These are phyloP conservation scores for Thalassophryne amazonica DNA, from an alignment of 2,797 vertebrate species.

Conservation along the genomic window DNA sequence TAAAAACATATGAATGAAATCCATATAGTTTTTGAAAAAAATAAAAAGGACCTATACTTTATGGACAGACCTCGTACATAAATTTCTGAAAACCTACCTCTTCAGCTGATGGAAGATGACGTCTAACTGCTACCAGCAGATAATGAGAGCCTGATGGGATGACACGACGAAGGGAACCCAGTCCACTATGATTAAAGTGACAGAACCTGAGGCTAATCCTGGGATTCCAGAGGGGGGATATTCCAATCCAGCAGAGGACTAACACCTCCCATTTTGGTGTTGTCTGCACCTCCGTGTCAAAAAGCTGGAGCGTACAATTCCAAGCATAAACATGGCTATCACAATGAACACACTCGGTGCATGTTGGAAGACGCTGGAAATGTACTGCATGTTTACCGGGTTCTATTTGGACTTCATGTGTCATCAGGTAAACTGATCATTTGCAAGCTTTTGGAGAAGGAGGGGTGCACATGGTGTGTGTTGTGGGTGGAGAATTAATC, in stretches of 20 bases:
- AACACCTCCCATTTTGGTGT: conserved; percentile 45
- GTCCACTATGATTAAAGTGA: conserved; percentile 33
- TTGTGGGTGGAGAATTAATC: conserved; percentile 51
- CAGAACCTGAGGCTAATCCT: conserved; percentile 58
- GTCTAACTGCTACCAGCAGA: conserved; percentile 21
- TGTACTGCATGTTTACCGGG: neutral
- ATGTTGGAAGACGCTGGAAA: neutral
- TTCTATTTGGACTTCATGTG: conserved; percentile 8
- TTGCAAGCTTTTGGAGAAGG: conserved; percentile 44
- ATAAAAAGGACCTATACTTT: too few species aligned
- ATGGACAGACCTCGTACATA: too few species aligned
- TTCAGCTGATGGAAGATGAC: conserved; percentile 10
- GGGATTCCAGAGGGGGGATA: conserved; percentile 65
- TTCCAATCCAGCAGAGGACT: conserved; percentile 65
- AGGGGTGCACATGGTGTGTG: conserved; percentile 58
- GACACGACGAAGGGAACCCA: conserved; percentile 39
- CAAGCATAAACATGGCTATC: conserved; percentile 7
- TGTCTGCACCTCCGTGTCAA: conserved; percentile 43
- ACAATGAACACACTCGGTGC: neutral
- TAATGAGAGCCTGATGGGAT: conserved; percentile 41
- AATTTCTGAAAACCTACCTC: conserved; percentile 17
- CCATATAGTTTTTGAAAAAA: too few species aligned
- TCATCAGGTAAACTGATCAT: conserved; percentile 57
- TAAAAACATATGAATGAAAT: too few species aligned
- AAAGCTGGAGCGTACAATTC: conserved; percentile 64